phyloP scores from a whole-genome alignment of 2,888 invertebrate genomes.

The Harpalus rufipes region DNA sequence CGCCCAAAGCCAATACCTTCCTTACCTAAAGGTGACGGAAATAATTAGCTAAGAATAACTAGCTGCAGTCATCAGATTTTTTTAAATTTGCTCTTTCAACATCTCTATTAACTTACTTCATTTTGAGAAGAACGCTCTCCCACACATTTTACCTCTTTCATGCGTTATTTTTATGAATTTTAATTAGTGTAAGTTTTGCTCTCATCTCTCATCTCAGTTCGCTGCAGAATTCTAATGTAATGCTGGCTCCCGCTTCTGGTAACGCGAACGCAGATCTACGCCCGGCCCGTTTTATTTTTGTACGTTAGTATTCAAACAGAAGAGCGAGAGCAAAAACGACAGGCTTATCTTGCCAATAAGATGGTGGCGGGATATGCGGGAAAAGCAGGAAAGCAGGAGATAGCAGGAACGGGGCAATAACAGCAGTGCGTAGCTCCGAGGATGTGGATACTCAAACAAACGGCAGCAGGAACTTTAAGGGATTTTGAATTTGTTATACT shows the following conservation, averaged over 20 bases:
- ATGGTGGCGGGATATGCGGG: not conserved
- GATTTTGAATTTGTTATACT: not conserved
- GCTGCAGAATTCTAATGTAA: not conserved
- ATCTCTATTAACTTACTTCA: too few species aligned
- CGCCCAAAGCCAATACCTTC: too few species aligned
- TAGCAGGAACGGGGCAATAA: not conserved
- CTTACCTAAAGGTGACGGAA: too few species aligned
- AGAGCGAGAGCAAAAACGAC: not conserved
- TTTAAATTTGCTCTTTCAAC: too few species aligned
- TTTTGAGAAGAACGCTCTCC: too few species aligned
- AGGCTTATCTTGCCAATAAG: conserved; percentile 17
- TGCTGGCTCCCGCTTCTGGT: not conserved
- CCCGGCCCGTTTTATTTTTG: conserved; percentile 2
- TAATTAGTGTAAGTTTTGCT: not conserved
- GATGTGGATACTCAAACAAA: conserved; percentile 1
- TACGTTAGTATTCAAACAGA: conserved; percentile 32
- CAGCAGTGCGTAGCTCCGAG: not conserved
- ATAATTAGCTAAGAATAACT: too few species aligned
- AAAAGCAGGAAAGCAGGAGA: not conserved
- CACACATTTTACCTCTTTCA: too few species aligned
- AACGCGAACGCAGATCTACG: not conserved
- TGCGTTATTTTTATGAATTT: not conserved
- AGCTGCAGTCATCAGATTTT: not conserved
- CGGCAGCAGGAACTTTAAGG: not conserved
- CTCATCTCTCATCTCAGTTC: not conserved